Evolutionary conservation across 2,113 vertebrate genomes (phyloP), one percentile per base, ranked within the genome.

Genomic region (Monarcha castaneiventris): DNA sequence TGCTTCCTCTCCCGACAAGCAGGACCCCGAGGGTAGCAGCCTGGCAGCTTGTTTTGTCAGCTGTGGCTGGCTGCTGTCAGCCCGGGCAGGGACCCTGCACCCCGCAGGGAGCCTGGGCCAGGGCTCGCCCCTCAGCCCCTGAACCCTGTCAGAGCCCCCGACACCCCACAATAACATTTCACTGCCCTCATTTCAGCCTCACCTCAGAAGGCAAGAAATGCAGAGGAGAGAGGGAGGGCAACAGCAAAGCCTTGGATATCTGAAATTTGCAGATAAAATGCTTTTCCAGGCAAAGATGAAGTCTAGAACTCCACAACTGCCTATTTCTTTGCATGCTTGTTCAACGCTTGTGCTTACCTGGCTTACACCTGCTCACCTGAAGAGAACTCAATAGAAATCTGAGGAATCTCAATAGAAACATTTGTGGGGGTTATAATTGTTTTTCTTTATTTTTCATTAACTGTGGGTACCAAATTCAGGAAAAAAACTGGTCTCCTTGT

Each of bases 31-130:
- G 91, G 91, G 71, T 2, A 32, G 75, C 84, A 48, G 87, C 89
- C 82, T 19, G 55, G 93, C 84, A 44, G 84, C 69, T 91, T 98
- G 96, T 98, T 98, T 98, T 97, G 95, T 98, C 98, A 98, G 98
- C 98, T 98, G 98, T 8, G 26, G 44, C 75, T 2, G 8, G 81
- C 85, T 6, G 5, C 66, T 4, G 74, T 56, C 89, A 59, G 86
- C 66, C 49, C 1, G 3, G 25, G n/a, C 75, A 44, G 71, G 58
- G 86, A 93, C 39, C 35, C 48, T 64, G 58, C 9, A 3, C 61
- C 0, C 96, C 3, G 5, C 20, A 0, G 97, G 96, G 86, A 85
- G 79, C 89, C 90, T 2, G 7, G 27, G 27, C 87, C 32, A 10
- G 43, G 64, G 94, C 93, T 91, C 1, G 1, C 9, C 48, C 66